Base-by-base conservation (phyloP, 2,113 vertebrate species). In the Oplegnathus fasciatus region DNA sequence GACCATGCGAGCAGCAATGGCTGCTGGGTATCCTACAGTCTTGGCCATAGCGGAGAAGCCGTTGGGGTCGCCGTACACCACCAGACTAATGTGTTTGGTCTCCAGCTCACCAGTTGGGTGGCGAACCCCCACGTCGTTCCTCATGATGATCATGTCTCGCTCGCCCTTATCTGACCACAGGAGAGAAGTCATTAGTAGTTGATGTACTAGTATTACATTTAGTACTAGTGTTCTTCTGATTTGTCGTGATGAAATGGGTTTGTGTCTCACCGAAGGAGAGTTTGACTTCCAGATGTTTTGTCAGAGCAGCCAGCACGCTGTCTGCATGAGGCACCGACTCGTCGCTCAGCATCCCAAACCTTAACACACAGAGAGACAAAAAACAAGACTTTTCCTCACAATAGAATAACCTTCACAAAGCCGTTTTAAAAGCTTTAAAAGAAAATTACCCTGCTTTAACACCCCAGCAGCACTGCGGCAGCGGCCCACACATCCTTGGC, bases 31-130 rank as follows among this genome's bases (percentile, higher is more conserved):
- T 10, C 98, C 98, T 15, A 99, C 98, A 52, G 97, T 98, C 94
- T 98, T 99, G 82, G 98, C 98, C 98, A 99, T 99, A 18, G 98
- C 98, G 8, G 98, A 98, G 91, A 97, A 98, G 48, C 98, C 98
- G 24, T 82, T 95, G 75, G 95, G 86, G 11, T 98, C 97, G 1
- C 98, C 98, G 54, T 99, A 99, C 28, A 98, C 98, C 84, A 99
- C 98, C 77, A 99, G 92, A 88, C 96, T 96, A 26, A 98, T 92
- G 62, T 94, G 96, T 89, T 96, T 99, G 67, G 94, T 95, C 96
- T 99, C 98, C 88, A 99, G 95, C 91, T 99, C 98, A 24, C 98
- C 97, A 7, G 97, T 97, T 9, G 97, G 96, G 93, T 99, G 98
- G 70, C 96, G 96, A 64, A 99, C 94, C 32, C 97, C 97, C 78